Evolutionary conservation across 2,113 vertebrate species (phyloP).

Genomic region (Stegastes partitus): DNA sequence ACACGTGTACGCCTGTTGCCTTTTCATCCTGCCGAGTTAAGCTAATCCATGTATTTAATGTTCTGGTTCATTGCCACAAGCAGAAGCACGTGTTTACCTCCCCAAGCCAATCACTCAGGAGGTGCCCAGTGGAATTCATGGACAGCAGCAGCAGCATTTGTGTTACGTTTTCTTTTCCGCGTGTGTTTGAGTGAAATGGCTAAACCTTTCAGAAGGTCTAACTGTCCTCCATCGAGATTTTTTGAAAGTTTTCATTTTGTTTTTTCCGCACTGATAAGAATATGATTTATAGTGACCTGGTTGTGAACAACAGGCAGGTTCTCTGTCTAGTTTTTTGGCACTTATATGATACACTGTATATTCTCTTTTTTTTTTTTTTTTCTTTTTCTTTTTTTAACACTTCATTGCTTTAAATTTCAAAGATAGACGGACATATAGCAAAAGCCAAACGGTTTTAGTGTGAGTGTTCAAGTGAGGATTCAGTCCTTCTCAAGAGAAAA

Average conservation of each 20-base stretch:
- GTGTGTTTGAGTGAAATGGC: conserved; percentile 84
- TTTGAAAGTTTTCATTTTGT: conserved; percentile 36
- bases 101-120: conserved; percentile 45
- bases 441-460: conserved; percentile 61
- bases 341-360: conserved; percentile 55
- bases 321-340: conserved; percentile 45
- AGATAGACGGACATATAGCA: conserved; percentile 62
- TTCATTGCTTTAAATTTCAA: conserved; percentile 72
- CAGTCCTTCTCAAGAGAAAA: conserved; percentile 2
- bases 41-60: conserved; percentile 10
- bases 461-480: conserved; percentile 38
- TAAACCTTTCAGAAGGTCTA: conserved; percentile 48
- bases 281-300: conserved; percentile 33
- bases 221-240: conserved; percentile 44
- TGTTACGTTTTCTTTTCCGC: conserved; percentile 66
- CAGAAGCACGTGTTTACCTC: conserved; percentile 59
- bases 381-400: conserved; percentile 12
- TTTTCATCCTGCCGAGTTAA: conserved; percentile 32
- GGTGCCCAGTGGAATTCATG: conserved; percentile 56
- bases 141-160: conserved; percentile 46
- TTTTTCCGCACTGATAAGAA: conserved; percentile 68
- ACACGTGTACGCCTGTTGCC: conserved; percentile 27
- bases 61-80: conserved; percentile 37
- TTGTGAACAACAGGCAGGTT: conserved; percentile 55
- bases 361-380: conserved; percentile 12